phyloP scores from a whole-genome alignment of 2,113 vertebrate species.

The rat (Rattus norvegicus) region GRCr8 NC_086034.1:48002501-48003000 shows the following conservation, averaged over 20 bases:
- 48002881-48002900: background rate
- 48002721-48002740: background rate
- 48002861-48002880: background rate
- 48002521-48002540: background rate
- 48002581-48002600: background rate
- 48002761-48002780: too few relatives aligned
- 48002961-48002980: too few relatives aligned
- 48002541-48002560: background rate
- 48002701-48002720: background rate
- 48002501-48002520: background rate
- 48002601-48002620: background rate
- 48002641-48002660: background rate
- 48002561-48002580: background rate
- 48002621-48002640: background rate
- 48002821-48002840: background rate
- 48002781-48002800: background rate
- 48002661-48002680: background rate
- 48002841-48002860: background rate
- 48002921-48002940: too few relatives aligned
- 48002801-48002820: background rate
- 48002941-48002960: too few relatives aligned
- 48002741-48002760: background rate
- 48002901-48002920: too few relatives aligned
- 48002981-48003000: too few relatives aligned
- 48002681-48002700: background rate